Evolutionary conservation across 2,797 vertebrate genomes (phyloP).

Genomic region (Brachymystax lenok): DNA sequence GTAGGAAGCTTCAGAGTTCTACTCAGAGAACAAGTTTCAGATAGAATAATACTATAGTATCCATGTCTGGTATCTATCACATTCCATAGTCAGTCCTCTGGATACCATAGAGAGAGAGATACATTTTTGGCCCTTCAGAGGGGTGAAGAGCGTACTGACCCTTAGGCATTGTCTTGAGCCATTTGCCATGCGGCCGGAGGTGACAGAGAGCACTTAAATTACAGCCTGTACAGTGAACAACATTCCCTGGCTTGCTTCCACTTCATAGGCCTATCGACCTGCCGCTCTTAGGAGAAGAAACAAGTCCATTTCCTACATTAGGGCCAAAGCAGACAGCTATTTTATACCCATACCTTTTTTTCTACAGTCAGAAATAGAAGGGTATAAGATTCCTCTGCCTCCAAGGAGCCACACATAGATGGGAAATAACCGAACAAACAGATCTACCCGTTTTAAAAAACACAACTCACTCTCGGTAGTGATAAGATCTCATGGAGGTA

Average conservation of each 20-base stretch:
- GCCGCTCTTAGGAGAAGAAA: conserved; percentile 55
- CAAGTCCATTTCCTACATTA: conserved; percentile 67
- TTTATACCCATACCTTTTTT: conserved; percentile 51
- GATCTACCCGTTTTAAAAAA: not conserved
- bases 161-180: too few species aligned
- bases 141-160: too few species aligned
- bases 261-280: conserved; percentile 59
- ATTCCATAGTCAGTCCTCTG: too few species aligned
- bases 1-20: too few species aligned
- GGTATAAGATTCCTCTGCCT: not conserved
- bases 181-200: too few species aligned
- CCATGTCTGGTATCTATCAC: too few species aligned
- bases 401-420: not conserved
- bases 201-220: too few species aligned
- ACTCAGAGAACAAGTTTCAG: too few species aligned
- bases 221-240: conserved; percentile 21
- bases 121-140: too few species aligned
- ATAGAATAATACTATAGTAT: too few species aligned
- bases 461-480: too few species aligned
- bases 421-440: not conserved
- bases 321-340: conserved; percentile 35
- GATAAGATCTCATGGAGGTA: not conserved
- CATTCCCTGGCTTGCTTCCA: conserved; percentile 30
- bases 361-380: not conserved
- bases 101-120: too few species aligned